Base-by-base conservation (phyloP, 1,140 invertebrate genomes). In the Ganaspis sp. region DNA sequence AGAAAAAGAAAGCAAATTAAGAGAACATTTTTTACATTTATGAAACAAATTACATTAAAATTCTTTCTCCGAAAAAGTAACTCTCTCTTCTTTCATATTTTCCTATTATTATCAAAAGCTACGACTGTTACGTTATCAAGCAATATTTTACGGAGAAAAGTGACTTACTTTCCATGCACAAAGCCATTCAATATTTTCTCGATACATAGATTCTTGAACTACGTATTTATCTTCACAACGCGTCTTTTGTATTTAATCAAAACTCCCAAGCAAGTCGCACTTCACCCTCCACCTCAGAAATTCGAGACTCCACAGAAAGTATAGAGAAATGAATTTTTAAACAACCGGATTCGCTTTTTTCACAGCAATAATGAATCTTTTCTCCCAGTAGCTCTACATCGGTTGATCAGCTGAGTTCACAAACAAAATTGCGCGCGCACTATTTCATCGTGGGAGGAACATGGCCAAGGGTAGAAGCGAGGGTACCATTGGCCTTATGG, bases 391-490 rank as follows among this genome's bases (percentile, higher is more conserved):
- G 21, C 11, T 29, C 9, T 64, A 64, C 11, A 19, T 71, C 64
- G 37, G 49, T 38, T 69, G 74, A 77, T 77, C 76, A 77, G 76
- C 76, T 77, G 76, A 42, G 72, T 69, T 69, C 49, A 29, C 29
- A 42, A 74, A 17, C 8, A 19, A 72, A 21, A 15, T 26, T 17
- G 72, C 45, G 76, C 76, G 72, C 76, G 72, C 70, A 64, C 45
- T 26, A 69, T 74, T 19, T 26, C 21, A 77, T 79, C 74, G 45
- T 74, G 71, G 2, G 15, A 11, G 37, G 34, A 74, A 74, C 4
- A 74, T 77, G 69, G 76, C 76, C 4, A 26, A 64, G 54, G 54
- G 54, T 38, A 21, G 34, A 29, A 21, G n/a, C 3, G 49, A n/a
- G 34, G 45, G 26, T 29, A 26, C 29, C 17, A 21, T n/a, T 72